Conservation (phyloP, 1,140 invertebrate genomes). For the Musca domestica region DNA sequence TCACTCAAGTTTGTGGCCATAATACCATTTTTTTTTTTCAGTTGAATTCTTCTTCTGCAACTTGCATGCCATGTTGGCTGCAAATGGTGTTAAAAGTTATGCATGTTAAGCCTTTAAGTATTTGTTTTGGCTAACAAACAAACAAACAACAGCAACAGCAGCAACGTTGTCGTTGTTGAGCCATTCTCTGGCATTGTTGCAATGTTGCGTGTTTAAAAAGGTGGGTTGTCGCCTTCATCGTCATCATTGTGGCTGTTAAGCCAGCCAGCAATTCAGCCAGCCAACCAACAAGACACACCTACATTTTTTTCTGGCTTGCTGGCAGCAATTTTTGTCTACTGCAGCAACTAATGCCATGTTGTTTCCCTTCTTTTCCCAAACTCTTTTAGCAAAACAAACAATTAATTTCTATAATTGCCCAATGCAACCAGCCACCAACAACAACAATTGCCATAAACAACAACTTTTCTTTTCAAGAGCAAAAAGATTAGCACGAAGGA, state of each 20-base stretch:
- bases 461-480: not conserved
- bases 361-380: not conserved
- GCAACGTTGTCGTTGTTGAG: not conserved
- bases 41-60: too few species aligned
- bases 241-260: not conserved
- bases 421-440: slow-evolving; percentile 1
- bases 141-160: too few species aligned
- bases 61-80: slow-evolving; percentile 1
- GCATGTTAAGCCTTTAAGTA: slow-evolving; percentile 15
- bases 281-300: slow-evolving; percentile 12
- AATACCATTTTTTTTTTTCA: too few species aligned
- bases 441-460: not conserved
- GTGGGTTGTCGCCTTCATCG: not conserved
- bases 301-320: not conserved
- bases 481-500: not conserved
- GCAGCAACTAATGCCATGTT: not conserved
- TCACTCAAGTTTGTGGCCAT: too few species aligned
- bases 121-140: slow-evolving; percentile 8
- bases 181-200: not conserved
- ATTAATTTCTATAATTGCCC: slow-evolving; percentile 20
- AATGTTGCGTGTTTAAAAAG: slow-evolving; percentile 14
- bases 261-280: not conserved
- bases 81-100: slow-evolving; percentile 22
- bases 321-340: too few species aligned
- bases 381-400: not conserved